phyloP scores from a whole-genome alignment of 2,113 vertebrate genomes.

The Chloropsis hardwickii region DNA sequence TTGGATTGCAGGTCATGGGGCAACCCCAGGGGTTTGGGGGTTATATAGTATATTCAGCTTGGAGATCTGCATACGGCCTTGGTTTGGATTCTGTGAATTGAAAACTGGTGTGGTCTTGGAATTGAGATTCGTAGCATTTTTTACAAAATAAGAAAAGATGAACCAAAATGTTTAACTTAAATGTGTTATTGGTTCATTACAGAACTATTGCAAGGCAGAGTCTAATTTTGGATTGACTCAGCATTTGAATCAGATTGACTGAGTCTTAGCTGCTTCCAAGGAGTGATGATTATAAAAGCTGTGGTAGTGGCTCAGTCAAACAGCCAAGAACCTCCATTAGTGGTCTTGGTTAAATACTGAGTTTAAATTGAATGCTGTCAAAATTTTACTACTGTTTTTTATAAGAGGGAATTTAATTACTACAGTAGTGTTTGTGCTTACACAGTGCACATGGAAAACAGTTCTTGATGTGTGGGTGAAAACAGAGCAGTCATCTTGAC shows the following conservation, averaged over 20 bases:
- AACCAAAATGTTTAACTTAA: neutral
- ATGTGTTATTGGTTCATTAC: neutral
- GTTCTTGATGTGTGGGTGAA: neutral
- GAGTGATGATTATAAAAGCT: neutral
- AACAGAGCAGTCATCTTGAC: neutral
- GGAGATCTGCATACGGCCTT: neutral
- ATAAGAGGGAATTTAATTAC: neutral
- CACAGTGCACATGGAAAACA: neutral
- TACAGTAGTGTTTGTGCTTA: neutral
- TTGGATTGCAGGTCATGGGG: neutral
- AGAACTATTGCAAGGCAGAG: neutral
- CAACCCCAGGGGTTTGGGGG: neutral
- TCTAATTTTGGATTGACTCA: neutral
- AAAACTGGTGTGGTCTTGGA: neutral
- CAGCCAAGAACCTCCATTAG: neutral
- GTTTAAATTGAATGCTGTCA: neutral
- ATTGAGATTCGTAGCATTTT: neutral
- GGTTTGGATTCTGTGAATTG: neutral
- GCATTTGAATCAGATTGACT: neutral
- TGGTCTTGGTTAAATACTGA: neutral
- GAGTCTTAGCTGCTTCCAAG: neutral
- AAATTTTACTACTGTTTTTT: neutral
- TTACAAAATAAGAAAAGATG: neutral
- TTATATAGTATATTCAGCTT: rapidly evolving
- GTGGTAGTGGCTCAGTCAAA: neutral